Base-by-base conservation (phyloP, 2,888 invertebrate genomes). In the Muscina levida region DNA sequence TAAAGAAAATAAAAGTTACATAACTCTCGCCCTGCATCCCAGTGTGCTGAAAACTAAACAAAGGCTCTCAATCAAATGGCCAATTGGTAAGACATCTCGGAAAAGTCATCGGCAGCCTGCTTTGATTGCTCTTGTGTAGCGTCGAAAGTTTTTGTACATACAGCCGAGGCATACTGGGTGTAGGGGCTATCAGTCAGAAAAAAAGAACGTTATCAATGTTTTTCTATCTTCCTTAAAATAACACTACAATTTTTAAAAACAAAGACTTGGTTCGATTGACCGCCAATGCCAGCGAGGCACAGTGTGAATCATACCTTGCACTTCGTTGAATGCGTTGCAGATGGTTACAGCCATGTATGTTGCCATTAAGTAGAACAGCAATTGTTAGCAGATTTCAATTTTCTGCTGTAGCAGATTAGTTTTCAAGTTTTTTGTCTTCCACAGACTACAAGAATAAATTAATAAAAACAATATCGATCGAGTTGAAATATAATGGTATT, bases 211-310 rank as follows among this genome's bases (percentile, higher is more conserved):
- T 56, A 67, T 31, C 24, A 44, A 74, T 56, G 17, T 37, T 22
- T 65, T 31, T 13, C 70, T 53, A 15, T 42, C 48, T 67, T 31
- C 37, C 67, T 57, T 15, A 62, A 31, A 31, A 59, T 19, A 59
- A 62, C 62, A 62, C 62, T 39, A n/a, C 22, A 37, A 19, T 22
- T 42, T 10, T 8, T 15, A 62, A 42, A 62, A 42, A 22, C 42
- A 59, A 70, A n/a, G 39, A 59, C 42, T 81, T 81, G 81, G 81
- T 68, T 80, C 62, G 77, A 68, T 72, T 42, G 46, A 74, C 11
- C 19, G 4, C 4, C 31, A 31, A 5, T 8, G 31, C 31, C 8
- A 31, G 31, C 3, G 31, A 31, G 31, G 31, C 31, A 31, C 31
- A 31, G 31, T 31, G 31, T 39, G 19, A 24, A 31, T 15, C 1